These are phyloP conservation scores for Plutella xylostella DNA, from an alignment of 2,888 invertebrate genomes.

Conservation along the genomic window DNA sequence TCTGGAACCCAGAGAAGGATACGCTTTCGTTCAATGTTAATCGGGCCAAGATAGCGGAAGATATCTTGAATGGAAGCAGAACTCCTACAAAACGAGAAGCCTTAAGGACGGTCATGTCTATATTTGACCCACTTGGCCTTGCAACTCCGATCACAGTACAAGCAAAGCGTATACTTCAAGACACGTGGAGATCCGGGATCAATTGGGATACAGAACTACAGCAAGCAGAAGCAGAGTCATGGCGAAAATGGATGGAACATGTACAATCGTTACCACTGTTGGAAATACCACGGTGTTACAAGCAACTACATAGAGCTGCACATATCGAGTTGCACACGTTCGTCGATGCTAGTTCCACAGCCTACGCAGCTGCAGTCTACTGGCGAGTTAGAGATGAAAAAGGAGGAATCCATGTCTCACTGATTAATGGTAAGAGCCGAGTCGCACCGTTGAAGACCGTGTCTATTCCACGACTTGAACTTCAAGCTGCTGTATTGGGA, in stretches of 20 bases:
- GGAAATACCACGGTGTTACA: too few species aligned
- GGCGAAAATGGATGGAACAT: too few species aligned
- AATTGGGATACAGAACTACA: too few species aligned
- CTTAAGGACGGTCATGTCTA: slow-evolving; percentile 9
- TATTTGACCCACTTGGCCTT: slow-evolving; percentile 11
- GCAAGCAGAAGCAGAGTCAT: too few species aligned
- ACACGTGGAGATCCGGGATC: slow-evolving; percentile 12
- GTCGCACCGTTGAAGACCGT: slow-evolving; percentile 11
- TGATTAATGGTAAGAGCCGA: slow-evolving; percentile 11
- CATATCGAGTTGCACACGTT: too few species aligned
- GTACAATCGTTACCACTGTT: too few species aligned
- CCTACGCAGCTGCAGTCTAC: too few species aligned
- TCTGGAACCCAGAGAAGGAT: slow-evolving; percentile 9
- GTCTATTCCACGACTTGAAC: slow-evolving; percentile 10
- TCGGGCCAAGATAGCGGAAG: too few species aligned
- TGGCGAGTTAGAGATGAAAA: too few species aligned
- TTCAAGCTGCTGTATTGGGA: slow-evolving; percentile 12
- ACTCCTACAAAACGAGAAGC: slow-evolving; percentile 13
- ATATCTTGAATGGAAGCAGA: slow-evolving; percentile 5
- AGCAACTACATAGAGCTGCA: too few species aligned
- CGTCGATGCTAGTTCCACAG: not conserved
- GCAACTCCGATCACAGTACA: slow-evolving; percentile 8
- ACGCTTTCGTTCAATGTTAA: slow-evolving; percentile 5
- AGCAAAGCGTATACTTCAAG: slow-evolving; percentile 9
- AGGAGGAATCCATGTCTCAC: slow-evolving; percentile 3